Evolutionary conservation across 2,888 invertebrate genomes (phyloP).

Genomic region (Oscheius sp.): DNA sequence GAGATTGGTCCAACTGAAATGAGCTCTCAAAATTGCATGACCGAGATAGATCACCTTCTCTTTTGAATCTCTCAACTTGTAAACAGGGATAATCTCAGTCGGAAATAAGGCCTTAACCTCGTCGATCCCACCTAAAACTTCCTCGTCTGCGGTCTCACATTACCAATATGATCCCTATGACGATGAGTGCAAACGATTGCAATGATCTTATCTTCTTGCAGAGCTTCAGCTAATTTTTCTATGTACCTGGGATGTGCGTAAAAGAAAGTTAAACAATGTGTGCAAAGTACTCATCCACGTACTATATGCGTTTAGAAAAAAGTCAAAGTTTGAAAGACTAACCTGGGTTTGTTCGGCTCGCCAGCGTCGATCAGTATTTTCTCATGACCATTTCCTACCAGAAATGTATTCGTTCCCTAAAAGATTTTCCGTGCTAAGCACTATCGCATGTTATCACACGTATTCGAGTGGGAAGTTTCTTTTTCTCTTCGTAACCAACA

Average conservation of each 20-base stretch:
- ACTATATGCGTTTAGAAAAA: no score
- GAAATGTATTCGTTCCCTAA: slow-evolving; percentile 91
- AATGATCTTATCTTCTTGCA: slow-evolving; percentile 74
- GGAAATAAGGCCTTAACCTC: not conserved
- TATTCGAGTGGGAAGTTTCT: slow-evolving; percentile 8
- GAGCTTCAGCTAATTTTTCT: slow-evolving; percentile 24
- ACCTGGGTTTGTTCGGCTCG: slow-evolving; percentile 22
- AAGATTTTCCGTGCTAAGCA: not conserved
- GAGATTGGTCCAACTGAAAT: slow-evolving; percentile 22
- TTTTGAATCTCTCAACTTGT: slow-evolving; percentile 9
- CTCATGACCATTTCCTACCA: slow-evolving; percentile 89
- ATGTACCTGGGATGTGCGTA: slow-evolving; percentile 24
- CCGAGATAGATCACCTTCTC: not conserved
- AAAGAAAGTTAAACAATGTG: not conserved
- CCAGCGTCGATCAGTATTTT: slow-evolving; percentile 18
- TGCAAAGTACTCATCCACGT: not conserved
- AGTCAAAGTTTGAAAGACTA: no score
- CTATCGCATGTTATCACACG: slow-evolving; percentile 15
- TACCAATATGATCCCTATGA: slow-evolving; percentile 93
- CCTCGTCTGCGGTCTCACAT: not conserved
- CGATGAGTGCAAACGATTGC: slow-evolving; percentile 92
- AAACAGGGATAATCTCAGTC: not conserved
- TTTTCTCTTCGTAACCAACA: not conserved
- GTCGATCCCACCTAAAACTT: slow-evolving; percentile 2
- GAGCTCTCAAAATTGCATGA: not conserved